Percentiles rank a stretch among this genome's conserved stretches.
phyloP scores from a whole-genome alignment of 2,797 vertebrate species.

The Malurus leucopterus region DNA sequence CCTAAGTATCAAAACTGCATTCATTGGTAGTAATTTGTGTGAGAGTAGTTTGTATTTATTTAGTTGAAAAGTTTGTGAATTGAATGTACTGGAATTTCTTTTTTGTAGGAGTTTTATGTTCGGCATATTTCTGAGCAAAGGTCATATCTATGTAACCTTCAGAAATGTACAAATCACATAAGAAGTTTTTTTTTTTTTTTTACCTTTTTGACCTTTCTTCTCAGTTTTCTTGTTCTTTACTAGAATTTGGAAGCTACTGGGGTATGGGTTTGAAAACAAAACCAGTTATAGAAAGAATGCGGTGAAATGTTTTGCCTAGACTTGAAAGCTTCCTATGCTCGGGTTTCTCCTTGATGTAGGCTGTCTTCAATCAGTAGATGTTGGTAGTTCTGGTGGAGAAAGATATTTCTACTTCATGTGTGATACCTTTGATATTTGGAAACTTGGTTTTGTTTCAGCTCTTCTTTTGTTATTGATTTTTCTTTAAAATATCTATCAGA shows the following conservation, averaged over 20 bases:
- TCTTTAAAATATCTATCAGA: neutral
- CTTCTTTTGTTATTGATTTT: neutral
- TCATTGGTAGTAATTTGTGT: neutral
- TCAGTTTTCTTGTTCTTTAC: neutral
- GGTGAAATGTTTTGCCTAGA: neutral
- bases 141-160: constrained; percentile 2
- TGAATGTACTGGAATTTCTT: constrained; percentile 41
- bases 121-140: constrained; percentile 20
- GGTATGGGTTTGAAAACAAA: neutral
- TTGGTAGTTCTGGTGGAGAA: neutral
- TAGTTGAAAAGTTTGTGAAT: constrained; percentile 26
- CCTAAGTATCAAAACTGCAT: neutral
- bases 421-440: neutral
- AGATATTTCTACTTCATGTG: neutral
- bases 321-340: neutral
- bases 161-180: neutral
- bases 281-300: neutral
- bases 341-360: neutral
- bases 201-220: neutral
- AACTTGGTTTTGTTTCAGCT: neutral
- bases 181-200: neutral
- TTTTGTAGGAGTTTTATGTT: constrained; percentile 24
- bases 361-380: neutral
- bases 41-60: constrained; percentile 28
- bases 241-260: neutral